phyloP scores from a whole-genome alignment of 1,140 invertebrate species.

The Antheraea pernyi region DNA sequence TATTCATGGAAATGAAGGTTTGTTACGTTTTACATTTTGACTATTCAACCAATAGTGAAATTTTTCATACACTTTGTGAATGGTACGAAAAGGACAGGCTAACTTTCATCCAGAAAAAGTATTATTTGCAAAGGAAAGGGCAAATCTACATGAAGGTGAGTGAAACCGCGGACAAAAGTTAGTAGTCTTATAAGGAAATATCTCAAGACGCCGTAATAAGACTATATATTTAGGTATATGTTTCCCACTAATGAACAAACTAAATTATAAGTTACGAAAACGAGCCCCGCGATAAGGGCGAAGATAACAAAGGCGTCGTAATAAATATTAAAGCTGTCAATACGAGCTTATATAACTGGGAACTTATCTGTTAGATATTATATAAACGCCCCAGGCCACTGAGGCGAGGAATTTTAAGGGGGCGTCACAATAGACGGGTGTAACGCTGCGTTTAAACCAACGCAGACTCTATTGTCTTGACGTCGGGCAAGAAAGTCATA shows the following conservation, averaged over 20 bases:
- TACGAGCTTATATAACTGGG: constrained; percentile 56
- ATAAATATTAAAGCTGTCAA: constrained; percentile 76
- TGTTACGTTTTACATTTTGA: too few species aligned
- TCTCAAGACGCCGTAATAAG: neutral
- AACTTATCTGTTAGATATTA: constrained; percentile 73
- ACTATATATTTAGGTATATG: neutral
- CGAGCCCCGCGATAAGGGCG: neutral
- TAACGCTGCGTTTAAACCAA: constrained; percentile 23
- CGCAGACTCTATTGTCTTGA: too few species aligned
- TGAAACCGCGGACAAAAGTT: too few species aligned
- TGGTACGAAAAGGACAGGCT: too few species aligned
- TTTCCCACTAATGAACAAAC: constrained; percentile 15
- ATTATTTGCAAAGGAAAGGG: too few species aligned
- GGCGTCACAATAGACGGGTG: constrained; percentile 21
- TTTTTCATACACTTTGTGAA: too few species aligned
- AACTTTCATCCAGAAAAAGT: too few species aligned
- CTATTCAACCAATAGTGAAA: too few species aligned
- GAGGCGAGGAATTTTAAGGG: constrained; percentile 40
- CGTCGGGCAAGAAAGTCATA: too few species aligned
- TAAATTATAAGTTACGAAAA: constrained; percentile 18
- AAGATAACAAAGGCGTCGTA: constrained; percentile 64
- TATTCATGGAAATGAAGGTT: too few species aligned
- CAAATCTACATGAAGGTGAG: too few species aligned
- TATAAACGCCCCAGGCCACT: constrained; percentile 66
- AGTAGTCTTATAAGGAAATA: neutral